phyloP scores from a whole-genome alignment of 2,888 invertebrate genomes.

The Zygaena filipendulae region DNA sequence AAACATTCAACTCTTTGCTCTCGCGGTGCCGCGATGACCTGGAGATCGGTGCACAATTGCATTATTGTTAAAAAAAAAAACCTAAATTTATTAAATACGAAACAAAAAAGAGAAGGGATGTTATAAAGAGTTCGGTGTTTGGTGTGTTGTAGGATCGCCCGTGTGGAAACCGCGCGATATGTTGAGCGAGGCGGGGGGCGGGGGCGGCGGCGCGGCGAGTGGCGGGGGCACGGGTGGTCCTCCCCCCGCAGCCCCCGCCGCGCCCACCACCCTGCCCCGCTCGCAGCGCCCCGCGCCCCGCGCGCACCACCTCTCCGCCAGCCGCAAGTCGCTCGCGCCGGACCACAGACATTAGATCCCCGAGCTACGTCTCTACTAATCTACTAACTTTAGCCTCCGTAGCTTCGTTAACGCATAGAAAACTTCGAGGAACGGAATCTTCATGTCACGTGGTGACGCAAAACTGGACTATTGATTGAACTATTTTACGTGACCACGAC shows the following conservation, averaged over 20 bases:
- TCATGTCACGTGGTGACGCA: no score
- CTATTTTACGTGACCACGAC: no score
- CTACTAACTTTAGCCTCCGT: conserved; percentile 10
- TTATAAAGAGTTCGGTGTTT: conserved; percentile 64
- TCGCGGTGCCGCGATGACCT: conserved; percentile 41
- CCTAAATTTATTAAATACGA: conserved; percentile 28
- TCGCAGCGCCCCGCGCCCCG: conserved; percentile 56
- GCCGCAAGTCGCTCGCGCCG: conserved; percentile 65
- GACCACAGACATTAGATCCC: conserved; percentile 51
- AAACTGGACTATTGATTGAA: no score
- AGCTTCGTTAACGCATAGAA: not conserved
- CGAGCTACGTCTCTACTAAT: conserved; percentile 10
- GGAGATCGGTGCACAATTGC: conserved; percentile 39
- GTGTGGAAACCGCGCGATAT: conserved; percentile 98
- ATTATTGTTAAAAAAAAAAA: conserved; percentile 1
- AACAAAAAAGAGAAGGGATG: no score
- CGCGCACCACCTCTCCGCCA: conserved; percentile 56
- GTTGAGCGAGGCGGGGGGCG: conserved; percentile 65
- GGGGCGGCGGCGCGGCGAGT: conserved; percentile 25
- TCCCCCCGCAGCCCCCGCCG: conserved; percentile 26
- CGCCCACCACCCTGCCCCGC: conserved; percentile 56
- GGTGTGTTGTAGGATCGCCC: conserved; percentile 92
- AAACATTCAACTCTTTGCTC: conserved; percentile 69
- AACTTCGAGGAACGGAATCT: no score
- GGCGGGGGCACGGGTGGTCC: conserved; percentile 22